These are phyloP conservation scores for Cordilura impudica DNA, from an alignment of 2,888 invertebrate species.

Conservation along the genomic window DNA sequence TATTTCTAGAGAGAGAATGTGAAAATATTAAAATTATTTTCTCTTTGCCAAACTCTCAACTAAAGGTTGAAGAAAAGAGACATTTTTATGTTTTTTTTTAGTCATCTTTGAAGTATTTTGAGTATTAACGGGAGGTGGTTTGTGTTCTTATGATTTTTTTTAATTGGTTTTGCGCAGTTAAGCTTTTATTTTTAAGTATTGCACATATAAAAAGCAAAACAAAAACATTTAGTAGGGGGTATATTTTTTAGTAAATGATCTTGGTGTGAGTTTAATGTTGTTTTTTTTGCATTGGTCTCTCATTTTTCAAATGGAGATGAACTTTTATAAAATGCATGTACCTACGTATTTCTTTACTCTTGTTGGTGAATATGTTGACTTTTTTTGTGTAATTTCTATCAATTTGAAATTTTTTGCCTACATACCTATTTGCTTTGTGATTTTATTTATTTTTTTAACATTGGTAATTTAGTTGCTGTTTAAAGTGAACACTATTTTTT, in stretches of 20 bases:
- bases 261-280: slow-evolving; percentile 52
- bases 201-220: not conserved
- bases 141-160: slow-evolving; percentile 13
- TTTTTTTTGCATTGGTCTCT: not conserved
- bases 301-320: not conserved
- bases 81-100: slow-evolving; percentile 13
- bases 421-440: too few relatives aligned
- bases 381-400: not conserved
- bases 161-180: slow-evolving; percentile 60
- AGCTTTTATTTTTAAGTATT: slow-evolving; percentile 57
- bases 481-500: not conserved
- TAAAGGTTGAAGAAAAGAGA: not conserved
- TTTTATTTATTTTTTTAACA: not conserved
- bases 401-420: slow-evolving; percentile 1
- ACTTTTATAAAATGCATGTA: not conserved
- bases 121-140: not conserved
- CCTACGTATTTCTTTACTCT: slow-evolving; percentile 5
- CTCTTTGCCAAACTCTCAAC: not conserved
- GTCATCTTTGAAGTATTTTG: not conserved
- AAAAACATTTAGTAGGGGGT: slow-evolving; percentile 33
- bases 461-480: not conserved
- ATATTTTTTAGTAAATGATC: slow-evolving; percentile 44
- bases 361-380: slow-evolving; percentile 9
- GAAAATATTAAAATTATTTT: not conserved
- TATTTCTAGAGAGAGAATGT: not conserved